Evolutionary conservation across 2,113 vertebrate species (phyloP).

Genomic region (Triplophysa rosa): DNA sequence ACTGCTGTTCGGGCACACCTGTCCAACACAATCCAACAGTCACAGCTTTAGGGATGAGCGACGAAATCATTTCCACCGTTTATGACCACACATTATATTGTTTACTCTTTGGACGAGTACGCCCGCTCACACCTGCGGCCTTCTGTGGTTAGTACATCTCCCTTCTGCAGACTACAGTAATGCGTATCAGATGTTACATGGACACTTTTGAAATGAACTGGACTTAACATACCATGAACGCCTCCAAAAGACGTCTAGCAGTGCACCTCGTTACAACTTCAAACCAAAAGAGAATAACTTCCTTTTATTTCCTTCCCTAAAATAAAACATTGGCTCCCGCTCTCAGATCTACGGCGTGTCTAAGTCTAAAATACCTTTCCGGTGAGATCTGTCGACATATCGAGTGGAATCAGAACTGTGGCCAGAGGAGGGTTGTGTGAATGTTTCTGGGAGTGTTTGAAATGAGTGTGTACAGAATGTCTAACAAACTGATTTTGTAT

Average conservation of each 20-base stretch:
- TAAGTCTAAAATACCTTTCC: conserved; percentile 28
- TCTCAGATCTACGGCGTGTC: conserved; percentile 4
- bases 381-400: conserved; percentile 15
- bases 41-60: conserved; percentile 18
- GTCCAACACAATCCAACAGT: background rate
- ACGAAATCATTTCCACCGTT: conserved; percentile 30
- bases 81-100: conserved; percentile 37
- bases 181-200: conserved; percentile 42
- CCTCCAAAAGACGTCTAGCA: conserved; percentile 1
- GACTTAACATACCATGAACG: background rate
- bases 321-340: conserved; percentile 30
- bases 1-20: background rate
- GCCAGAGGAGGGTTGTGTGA: conserved; percentile 20
- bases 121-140: conserved; percentile 33
- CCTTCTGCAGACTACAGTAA: conserved; percentile 20
- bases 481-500: conserved; percentile 36
- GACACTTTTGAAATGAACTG: conserved; percentile 10
- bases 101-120: conserved; percentile 42
- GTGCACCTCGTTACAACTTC: conserved; percentile 13
- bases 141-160: conserved; percentile 8
- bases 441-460: conserved; percentile 27
- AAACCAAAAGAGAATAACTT: conserved; percentile 15
- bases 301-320: conserved; percentile 18
- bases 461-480: conserved; percentile 32
- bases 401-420: conserved; percentile 15